phyloP scores from a whole-genome alignment of 2,113 vertebrate species.

The Gadus chalcogrammus region DNA sequence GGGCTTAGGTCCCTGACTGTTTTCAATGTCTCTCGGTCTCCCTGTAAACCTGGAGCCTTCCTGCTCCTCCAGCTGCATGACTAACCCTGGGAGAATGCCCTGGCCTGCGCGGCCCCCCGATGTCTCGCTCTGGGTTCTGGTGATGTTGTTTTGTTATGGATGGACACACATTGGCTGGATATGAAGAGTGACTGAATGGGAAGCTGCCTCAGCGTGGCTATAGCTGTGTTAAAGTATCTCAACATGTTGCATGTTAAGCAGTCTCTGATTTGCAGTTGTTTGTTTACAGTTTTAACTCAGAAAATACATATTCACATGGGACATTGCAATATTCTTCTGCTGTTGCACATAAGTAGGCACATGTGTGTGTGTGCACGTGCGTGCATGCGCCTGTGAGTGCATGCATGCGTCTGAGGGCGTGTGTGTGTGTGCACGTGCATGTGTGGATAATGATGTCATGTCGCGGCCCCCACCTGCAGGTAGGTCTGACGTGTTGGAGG shows the following conservation, averaged over 20 bases:
- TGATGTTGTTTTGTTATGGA: constrained; percentile 25
- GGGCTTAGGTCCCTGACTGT: constrained; percentile 42
- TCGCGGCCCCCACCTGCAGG: constrained; percentile 19
- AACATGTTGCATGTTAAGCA: too few species aligned
- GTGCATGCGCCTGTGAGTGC: too few species aligned
- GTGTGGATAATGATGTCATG: constrained; percentile 49
- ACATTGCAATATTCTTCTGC: constrained; percentile 24
- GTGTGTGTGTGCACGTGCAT: too few species aligned
- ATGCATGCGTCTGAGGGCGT: too few species aligned
- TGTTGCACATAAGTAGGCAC: constrained; percentile 31
- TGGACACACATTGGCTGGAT: constrained; percentile 12
- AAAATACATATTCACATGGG: constrained; percentile 4
- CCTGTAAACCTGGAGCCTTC: constrained; percentile 16
- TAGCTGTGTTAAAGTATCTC: constrained; percentile 18
- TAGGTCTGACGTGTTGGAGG: constrained; percentile 27
- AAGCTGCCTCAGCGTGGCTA: constrained; percentile 18
- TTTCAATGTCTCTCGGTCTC: constrained; percentile 41
- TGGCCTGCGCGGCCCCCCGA: constrained; percentile 33
- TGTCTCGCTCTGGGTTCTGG: constrained; percentile 29
- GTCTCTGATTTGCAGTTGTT: constrained; percentile 24
- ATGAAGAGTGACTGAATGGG: constrained; percentile 23
- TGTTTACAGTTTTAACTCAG: constrained; percentile 8
- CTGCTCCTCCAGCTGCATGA: constrained; percentile 46
- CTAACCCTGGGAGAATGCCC: constrained; percentile 47
- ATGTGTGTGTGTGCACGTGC: too few species aligned